These are phyloP conservation scores for Meteorus cinctellus DNA, from an alignment of 2,888 invertebrate species.

Conservation along the genomic window DNA sequence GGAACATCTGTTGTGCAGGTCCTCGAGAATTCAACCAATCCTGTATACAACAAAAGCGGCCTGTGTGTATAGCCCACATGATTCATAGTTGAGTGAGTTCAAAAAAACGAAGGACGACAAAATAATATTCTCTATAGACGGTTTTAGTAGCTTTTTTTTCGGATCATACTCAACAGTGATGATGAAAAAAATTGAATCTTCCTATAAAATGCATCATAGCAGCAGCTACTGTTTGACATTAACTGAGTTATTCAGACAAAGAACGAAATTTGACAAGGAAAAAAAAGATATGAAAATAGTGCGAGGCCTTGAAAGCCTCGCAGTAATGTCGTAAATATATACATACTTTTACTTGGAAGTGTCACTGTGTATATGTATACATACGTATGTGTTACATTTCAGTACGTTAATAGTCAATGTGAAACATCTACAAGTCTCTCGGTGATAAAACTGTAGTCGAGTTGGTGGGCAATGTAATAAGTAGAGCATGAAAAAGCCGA, in stretches of 20 bases:
- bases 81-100: constrained; percentile 17
- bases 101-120: background rate
- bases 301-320: background rate
- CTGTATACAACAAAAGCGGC: constrained; percentile 1
- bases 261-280: background rate
- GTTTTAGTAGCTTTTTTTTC: background rate
- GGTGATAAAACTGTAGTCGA: constrained; percentile 21
- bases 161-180: background rate
- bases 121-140: background rate
- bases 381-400: background rate
- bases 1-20: constrained; percentile 27
- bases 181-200: background rate
- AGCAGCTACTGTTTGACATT: constrained; percentile 17
- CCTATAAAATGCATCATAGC: background rate
- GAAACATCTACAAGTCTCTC: constrained; percentile 33
- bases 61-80: constrained; percentile 4
- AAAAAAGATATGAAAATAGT: background rate
- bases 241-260: background rate
- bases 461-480: constrained; percentile 56
- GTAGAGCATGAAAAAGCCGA: constrained; percentile 65
- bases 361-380: background rate
- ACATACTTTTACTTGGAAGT: background rate
- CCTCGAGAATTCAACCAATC: constrained; percentile 15
- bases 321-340: background rate
- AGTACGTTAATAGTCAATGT: constrained; percentile 25